Base-by-base conservation (phyloP, 2,113 vertebrate species). In the Indicator indicator region DNA sequence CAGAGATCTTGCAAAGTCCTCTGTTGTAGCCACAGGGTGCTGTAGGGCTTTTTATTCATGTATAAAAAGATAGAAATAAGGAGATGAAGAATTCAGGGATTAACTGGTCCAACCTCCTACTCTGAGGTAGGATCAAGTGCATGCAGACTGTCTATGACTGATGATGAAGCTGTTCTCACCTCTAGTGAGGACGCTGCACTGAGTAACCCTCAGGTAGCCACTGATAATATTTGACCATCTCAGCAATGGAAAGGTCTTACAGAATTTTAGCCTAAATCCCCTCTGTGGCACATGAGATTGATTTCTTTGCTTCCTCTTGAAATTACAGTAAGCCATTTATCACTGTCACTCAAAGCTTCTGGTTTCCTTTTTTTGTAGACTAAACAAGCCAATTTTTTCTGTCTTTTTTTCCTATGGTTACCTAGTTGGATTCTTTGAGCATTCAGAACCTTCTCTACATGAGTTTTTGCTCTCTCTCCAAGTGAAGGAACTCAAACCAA, bases 231-330 rank as follows among this genome's bases (percentile, higher is more conserved):
- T 77, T 70, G 63, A 87, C 48, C n/a, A 77, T 9, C 82, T 76
- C 55, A 65, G 32, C 64, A 89, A 64, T 0, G 1, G 16, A 87
- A 70, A 77, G 19, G 2, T 80, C 27, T 44, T 16, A n/a, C 0
- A 56, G 40, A 88, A 42, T 83, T 85, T 33, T 32, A 77, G 72
- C 56, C 42, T 21, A 83, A 70, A 73, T 80, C 68, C 70, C 12
- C 40, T 82, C 56, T 55, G 50, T 33, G 46, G 56, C 46, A 89
- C 20, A 77, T 38, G 3, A 68, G 50, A 83, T 33, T 20, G 54
- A 83, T 86, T 86, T 86, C 60, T 90, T 78, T 59, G 30, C 83
- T 88, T 90, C n/a, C 65, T 60, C 54, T 78, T 48, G 56, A 96
- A 91, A 63, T 77, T 33, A 83, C 4, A 38, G 72, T 69, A 88